phyloP scores from a whole-genome alignment of 1,140 invertebrate genomes.

The Pseudomyrmex cubaensis region DNA sequence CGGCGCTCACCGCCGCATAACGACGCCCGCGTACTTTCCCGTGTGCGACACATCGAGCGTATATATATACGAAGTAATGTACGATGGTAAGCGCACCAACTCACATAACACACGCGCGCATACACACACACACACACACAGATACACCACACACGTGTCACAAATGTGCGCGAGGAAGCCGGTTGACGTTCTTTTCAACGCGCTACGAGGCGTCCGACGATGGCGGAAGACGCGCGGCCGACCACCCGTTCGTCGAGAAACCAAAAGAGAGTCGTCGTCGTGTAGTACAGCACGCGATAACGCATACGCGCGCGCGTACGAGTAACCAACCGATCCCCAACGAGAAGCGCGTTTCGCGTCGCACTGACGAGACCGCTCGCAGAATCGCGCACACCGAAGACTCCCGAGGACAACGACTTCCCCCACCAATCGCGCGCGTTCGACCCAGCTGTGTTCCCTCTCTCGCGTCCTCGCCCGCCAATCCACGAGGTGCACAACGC shows the following conservation, averaged over 20 bases:
- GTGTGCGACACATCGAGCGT: constrained; percentile 9
- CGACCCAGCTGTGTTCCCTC: constrained; percentile 64
- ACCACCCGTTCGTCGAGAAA: too few species aligned
- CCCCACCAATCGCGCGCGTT: constrained; percentile 53
- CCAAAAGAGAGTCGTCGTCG: too few species aligned
- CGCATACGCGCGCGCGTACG: neutral
- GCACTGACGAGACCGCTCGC: constrained; percentile 63
- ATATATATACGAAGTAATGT: constrained; percentile 3
- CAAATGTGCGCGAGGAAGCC: neutral
- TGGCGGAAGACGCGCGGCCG: too few species aligned
- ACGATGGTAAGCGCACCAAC: neutral
- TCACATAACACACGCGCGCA: neutral
- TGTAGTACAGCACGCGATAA: neutral
- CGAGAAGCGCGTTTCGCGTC: constrained; percentile 62
- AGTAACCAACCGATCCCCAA: neutral
- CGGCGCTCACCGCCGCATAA: constrained; percentile 44
- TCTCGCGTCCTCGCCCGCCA: constrained; percentile 11
- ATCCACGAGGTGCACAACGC: neutral
- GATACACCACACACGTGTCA: constrained; percentile 25
- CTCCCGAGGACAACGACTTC: constrained; percentile 74
- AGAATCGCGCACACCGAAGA: constrained; percentile 60
- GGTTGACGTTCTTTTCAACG: neutral
- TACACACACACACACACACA: neutral
- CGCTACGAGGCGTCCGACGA: neutral
- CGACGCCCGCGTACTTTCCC: constrained; percentile 27